These are phyloP conservation scores for Dicycla oo DNA, from an alignment of 2,888 invertebrate species.

Conservation along the genomic window DNA sequence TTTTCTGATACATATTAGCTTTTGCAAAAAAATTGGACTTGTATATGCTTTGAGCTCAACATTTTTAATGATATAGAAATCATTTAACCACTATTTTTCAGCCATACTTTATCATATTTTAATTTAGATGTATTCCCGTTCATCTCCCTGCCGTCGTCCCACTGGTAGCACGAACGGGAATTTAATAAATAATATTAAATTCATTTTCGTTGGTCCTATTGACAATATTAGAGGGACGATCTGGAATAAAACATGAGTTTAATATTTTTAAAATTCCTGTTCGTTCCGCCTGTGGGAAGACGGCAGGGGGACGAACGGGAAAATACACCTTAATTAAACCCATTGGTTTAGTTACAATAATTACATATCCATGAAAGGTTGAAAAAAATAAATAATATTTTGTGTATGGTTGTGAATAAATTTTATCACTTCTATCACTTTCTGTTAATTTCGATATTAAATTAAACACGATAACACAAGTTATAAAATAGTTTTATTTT, in stretches of 20 bases:
- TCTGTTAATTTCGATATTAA: constrained; percentile 51
- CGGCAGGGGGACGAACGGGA: too few relatives aligned
- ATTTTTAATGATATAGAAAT: constrained; percentile 7
- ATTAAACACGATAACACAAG: constrained; percentile 61
- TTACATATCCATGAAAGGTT: constrained; percentile 16
- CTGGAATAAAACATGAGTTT: too few relatives aligned
- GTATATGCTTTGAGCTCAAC: constrained; percentile 47
- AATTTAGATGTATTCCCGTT: too few relatives aligned
- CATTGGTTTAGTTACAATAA: constrained; percentile 3
- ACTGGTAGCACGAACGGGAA: too few relatives aligned
- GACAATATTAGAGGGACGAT: too few relatives aligned
- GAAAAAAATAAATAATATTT: constrained; percentile 15
- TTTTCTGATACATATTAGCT: constrained; percentile 50
- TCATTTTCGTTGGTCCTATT: too few relatives aligned
- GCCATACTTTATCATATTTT: neutral
- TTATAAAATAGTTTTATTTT: constrained; percentile 60
- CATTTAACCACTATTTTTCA: neutral
- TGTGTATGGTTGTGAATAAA: constrained; percentile 61
- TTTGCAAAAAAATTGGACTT: constrained; percentile 54
- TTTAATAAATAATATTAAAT: too few relatives aligned
- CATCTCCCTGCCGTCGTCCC: too few relatives aligned
- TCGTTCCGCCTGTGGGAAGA: too few relatives aligned
- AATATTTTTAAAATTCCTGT: too few relatives aligned
- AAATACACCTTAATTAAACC: too few relatives aligned
- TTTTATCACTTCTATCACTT: constrained; percentile 55